A percentile compares a stretch with the other conserved stretches of the same genome.
Evolutionary conservation across 2,797 vertebrate genomes (phyloP).

Genomic region (Clarias fuscus): DNA sequence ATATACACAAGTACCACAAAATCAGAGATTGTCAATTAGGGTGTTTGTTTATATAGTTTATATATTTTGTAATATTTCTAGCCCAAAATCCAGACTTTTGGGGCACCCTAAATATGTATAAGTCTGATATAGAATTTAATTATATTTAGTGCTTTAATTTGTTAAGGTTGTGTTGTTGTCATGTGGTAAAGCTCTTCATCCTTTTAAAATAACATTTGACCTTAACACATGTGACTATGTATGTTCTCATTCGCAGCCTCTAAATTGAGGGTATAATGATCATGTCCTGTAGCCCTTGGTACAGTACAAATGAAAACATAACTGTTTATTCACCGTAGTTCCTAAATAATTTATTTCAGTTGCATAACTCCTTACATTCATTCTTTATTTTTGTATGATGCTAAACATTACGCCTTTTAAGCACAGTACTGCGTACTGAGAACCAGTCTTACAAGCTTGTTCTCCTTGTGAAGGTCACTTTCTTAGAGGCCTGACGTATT

Average conservation of each 20-base stretch:
- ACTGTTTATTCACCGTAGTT: neutral
- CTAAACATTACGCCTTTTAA: neutral
- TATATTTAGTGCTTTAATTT: neutral
- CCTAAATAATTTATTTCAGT: neutral
- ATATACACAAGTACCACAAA: too few species aligned
- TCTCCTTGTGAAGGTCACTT: slow-evolving; percentile 65
- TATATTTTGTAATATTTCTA: too few species aligned
- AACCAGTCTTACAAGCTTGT: slow-evolving; percentile 48
- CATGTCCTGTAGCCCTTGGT: neutral
- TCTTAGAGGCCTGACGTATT: slow-evolving; percentile 15
- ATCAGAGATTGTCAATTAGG: too few species aligned
- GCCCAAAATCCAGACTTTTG: too few species aligned
- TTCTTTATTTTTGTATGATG: neutral
- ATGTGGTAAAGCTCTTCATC: slow-evolving; percentile 16
- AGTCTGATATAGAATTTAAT: neutral
- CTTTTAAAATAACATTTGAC: slow-evolving; percentile 32
- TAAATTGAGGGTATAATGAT: neutral
- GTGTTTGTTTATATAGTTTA: too few species aligned
- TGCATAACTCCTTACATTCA: neutral
- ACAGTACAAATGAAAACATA: neutral
- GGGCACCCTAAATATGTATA: neutral
- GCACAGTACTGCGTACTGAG: neutral
- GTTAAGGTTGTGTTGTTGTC: neutral
- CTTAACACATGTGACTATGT: slow-evolving; percentile 7
- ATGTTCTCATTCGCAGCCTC: neutral